Percentiles rank a stretch among this genome's conserved stretches.
Conservation (phyloP, 2,797 vertebrate genomes). For the Cryptoblepharus egeriae region DNA sequence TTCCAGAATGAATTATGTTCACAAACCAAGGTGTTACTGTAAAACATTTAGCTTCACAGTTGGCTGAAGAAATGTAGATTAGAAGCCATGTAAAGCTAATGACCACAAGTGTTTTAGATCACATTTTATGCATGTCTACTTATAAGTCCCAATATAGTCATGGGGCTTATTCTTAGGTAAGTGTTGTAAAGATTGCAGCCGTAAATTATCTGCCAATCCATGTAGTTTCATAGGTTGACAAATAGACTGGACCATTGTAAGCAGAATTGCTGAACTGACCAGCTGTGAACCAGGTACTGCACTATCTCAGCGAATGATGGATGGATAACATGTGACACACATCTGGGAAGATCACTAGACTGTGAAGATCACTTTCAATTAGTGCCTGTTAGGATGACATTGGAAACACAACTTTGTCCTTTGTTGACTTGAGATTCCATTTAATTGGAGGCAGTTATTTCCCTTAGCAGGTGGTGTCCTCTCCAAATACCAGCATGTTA, state of each 20-base stretch:
- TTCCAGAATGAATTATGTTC: too few relatives aligned
- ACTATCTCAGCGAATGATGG: background rate
- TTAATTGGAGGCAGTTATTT: conserved; percentile 22
- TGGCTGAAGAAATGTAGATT: background rate
- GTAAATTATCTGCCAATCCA: too few relatives aligned
- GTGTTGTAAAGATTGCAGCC: too few relatives aligned
- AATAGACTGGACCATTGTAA: background rate
- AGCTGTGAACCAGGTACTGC: background rate
- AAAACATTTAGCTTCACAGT: background rate
- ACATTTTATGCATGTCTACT: too few relatives aligned
- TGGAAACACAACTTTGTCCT: background rate
- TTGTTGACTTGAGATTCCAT: background rate
- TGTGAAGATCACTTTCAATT: background rate
- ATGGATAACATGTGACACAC: background rate
- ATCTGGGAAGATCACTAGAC: background rate
- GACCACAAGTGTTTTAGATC: background rate
- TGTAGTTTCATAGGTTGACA: background rate
- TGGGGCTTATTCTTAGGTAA: too few relatives aligned
- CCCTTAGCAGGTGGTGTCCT: conserved; percentile 11
- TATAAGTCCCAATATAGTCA: too few relatives aligned
- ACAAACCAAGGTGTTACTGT: too few relatives aligned
- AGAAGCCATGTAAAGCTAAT: background rate
- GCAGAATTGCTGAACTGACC: background rate
- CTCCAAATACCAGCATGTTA: conserved; percentile 1
- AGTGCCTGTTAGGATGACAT: background rate